Evolutionary conservation across 2,888 invertebrate genomes (phyloP), one percentile per base, ranked within the genome.

Genomic region (Scaptomyza reducta): DNA sequence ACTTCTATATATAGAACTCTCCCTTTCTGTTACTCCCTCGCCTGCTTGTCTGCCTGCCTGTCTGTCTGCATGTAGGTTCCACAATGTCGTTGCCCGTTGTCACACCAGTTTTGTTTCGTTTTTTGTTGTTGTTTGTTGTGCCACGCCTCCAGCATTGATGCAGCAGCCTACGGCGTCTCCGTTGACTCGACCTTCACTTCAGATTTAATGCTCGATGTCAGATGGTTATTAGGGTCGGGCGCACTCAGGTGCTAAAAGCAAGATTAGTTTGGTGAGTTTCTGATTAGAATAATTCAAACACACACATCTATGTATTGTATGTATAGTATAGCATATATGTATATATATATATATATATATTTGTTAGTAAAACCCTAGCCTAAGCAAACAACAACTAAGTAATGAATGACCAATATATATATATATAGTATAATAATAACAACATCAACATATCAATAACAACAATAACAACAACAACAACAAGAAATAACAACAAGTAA

Each of bases 161-260:
- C 79, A 65, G 47, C 67, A 65, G 59, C 87, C 92, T 94, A 96
- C 94, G 96, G 96, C 92, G 96, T 96, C 94, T 96, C 96, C 90
- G 96, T 95, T 92, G 95, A 95, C 93, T 96, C 96, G 92, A 95
- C 94, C 93, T 96, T 96, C 46, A 80, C 76, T 66, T 96, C 96
- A 91, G 95, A 94, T 93, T 96, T 89, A 77, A 84, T 81, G 83
- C 87, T 85, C 92, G 93, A 92, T 90, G 95, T 90, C 93, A 95
- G 95, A 93, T 96, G 96, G 93, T 96, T 96, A 92, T 95, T 95
- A 92, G 95, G 95, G 93, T 96, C 96, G 91, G 95, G 94, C 91
- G 95, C 95, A 94, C 95, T 96, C 93, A 96, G 94, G 90, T 96
- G 96, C 95, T 96, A 94, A 42, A 93, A 93, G 77, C 71, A 90